Evolutionary conservation across 2,797 vertebrate species (phyloP).

Genomic region (Sphenodon punctatus): DNA sequence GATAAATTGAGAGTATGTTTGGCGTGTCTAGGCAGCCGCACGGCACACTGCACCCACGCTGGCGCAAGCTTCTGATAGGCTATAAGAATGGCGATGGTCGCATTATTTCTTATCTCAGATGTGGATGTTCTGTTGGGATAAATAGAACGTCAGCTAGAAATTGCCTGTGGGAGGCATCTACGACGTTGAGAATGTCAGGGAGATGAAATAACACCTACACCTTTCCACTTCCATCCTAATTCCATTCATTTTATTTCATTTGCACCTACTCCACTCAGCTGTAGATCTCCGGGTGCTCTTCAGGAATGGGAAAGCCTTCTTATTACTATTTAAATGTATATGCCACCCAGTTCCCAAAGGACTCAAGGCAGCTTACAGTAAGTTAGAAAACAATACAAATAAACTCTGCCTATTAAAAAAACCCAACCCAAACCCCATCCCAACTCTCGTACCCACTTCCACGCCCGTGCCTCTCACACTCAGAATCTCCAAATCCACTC

Average conservation of each 20-base stretch:
- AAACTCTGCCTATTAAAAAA: too few relatives aligned
- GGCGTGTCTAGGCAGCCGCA: neutral
- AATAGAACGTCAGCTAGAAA: neutral
- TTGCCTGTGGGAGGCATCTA: neutral
- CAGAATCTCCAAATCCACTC: too few relatives aligned
- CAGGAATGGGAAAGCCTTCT: neutral
- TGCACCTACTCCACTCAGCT: neutral
- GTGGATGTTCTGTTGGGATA: too few relatives aligned
- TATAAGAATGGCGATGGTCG: neutral
- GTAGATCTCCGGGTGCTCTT: neutral
- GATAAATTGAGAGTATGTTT: neutral
- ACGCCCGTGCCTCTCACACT: too few relatives aligned
- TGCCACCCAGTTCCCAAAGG: too few relatives aligned
- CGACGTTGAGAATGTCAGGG: fast-evolving
- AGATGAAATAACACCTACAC: too few relatives aligned
- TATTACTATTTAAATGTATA: too few relatives aligned
- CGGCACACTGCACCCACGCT: neutral
- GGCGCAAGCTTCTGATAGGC: neutral
- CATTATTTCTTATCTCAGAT: neutral
- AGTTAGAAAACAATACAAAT: too few relatives aligned
- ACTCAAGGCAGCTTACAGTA: too few relatives aligned
- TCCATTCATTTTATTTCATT: neutral
- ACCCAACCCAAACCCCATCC: too few relatives aligned
- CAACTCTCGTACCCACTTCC: too few relatives aligned
- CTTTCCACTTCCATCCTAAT: too few relatives aligned